These are phyloP conservation scores for Mayetiola destructor DNA, from an alignment of 2,888 invertebrate genomes.

Conservation along the genomic window DNA sequence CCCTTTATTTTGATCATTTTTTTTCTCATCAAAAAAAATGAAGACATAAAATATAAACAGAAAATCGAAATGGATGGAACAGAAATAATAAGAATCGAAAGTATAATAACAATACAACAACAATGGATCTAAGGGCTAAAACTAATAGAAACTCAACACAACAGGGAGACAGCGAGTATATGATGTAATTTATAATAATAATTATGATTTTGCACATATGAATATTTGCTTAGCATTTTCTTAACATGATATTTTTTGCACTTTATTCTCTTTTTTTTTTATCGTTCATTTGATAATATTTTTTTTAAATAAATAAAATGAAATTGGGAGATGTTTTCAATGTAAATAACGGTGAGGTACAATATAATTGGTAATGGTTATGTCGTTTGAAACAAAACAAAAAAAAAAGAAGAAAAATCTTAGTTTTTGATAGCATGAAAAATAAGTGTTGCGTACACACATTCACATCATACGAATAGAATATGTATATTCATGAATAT, in stretches of 20 bases:
- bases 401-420: too few relatives aligned
- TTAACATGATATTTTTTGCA: too few relatives aligned
- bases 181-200: not conserved
- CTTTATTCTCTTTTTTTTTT: too few relatives aligned
- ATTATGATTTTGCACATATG: not conserved
- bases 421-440: not conserved
- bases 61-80: not conserved
- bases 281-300: too few relatives aligned
- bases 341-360: not conserved
- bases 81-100: not conserved
- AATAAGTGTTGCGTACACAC: not conserved
- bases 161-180: not conserved
- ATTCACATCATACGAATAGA: not conserved
- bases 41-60: not conserved
- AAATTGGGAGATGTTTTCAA: not conserved
- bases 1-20: not conserved
- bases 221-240: not conserved
- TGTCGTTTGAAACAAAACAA: too few relatives aligned
- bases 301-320: not conserved
- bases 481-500: not conserved
- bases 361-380: not conserved
- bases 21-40: not conserved
- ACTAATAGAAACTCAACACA: not conserved
- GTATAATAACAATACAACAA: not conserved
- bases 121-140: not conserved